Evolutionary conservation across 2,797 vertebrate species (phyloP), one percentile per base, ranked within the genome.

Genomic region (Myotis pilosus): DNA sequence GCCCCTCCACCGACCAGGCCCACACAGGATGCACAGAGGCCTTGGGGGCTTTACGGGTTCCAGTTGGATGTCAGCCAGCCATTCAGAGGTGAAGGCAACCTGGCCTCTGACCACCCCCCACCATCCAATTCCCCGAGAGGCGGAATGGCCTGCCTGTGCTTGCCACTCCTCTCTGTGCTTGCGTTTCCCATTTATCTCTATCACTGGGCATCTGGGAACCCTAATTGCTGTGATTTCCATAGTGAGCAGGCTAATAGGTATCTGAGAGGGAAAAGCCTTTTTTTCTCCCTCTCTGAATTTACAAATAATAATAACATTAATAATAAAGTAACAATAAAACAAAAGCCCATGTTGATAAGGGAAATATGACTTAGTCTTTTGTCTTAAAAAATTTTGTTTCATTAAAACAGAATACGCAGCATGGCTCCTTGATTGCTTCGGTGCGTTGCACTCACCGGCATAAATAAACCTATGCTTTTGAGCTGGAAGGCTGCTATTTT

Each of bases 401-500:
- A 72, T 71, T 79, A 95, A 97, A 96, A 96, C 72, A 87, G 47
- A 71, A 12, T 49, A 66, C 8, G 62, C 74, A 94, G 41, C 53
- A 6, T 85, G 96, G 94, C 89, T 97, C 96, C 92, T 97, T 94
- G 95, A 96, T 97, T 97, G 92, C 95, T 8, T 97, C 97, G 82
- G 92, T 96, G 80, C 62, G 95, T 92, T 91, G 68, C 96, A 86
- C 96, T 97, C 97, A 91, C 97, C 95, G 92, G 95, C 95, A 55
- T 97, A 98, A 98, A 98, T 97, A 98, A 98, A 97, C 97, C 85
- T 94, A 95, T 7, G 94, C 97, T 98, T 98, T 95, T 89, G 97
- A 97, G 97, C 95, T 95, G 96, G 97, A 97, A 98, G 95, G 95
- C 96, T 98, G 97, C 97, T 98, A 98, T 98, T 98, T 98, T 98